Evolutionary conservation across 2,888 invertebrate species (phyloP), one percentile per base, ranked within the genome.

Genomic region (Enchytraeus crypticus): DNA sequence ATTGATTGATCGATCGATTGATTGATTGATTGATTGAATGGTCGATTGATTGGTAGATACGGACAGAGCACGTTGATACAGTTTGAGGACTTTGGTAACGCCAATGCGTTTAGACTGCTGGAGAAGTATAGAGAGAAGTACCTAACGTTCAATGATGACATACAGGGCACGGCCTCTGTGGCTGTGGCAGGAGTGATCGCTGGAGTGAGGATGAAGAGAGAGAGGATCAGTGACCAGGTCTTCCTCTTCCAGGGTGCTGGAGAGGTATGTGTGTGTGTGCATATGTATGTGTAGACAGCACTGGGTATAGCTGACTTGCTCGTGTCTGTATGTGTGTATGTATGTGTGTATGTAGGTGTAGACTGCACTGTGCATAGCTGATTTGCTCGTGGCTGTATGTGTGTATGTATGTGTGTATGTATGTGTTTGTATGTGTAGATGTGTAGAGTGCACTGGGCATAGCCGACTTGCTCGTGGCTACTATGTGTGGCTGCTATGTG

Each of bases 111-210:
- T 84, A 84, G 90, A 38, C 83, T 98, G 59, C 83, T 98, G 66
- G 88, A 86, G 72, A 92, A 90, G 78, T 98, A 97, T 81, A 85
- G 92, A 47, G 83, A 89, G 72, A 78, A 85, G 73, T 88, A 89
- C 80, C 97, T 96, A 81, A 93, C 92, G 18, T 98, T 98, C 81
- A 98, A 99, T 82, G 98, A 98, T 79, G 98, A 98, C 79, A 98
- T 98, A 76, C 96, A 98, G 80, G 77, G 77, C 26, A 77, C 96
- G 3, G 97, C 98, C 2, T 84, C 92, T 4, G 97, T 98, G 23
- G 95, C 93, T 14, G 88, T 97, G 27, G 92, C 92, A 18, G 98
- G 98, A 0, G 82, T 98, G 53, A 77, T 97, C 65, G 90, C 95
- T 45, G 88, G 91, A 29, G 83, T 92, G 47, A 84, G 88, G 63